Conservation (phyloP, 2,113 vertebrate species). For the Aleadryas rufinucha region DNA sequence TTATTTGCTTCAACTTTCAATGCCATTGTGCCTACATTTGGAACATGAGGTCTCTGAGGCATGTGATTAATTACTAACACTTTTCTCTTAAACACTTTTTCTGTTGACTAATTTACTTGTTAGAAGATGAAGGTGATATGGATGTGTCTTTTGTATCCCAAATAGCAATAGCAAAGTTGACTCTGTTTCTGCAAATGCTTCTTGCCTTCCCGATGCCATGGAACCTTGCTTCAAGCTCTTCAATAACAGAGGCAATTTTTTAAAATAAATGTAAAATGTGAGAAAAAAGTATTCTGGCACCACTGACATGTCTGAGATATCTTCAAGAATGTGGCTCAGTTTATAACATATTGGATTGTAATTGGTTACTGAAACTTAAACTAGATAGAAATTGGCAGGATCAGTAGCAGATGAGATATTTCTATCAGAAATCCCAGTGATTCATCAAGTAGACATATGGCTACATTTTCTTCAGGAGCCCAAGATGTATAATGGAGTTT, state of each 20-base stretch:
- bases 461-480: background rate
- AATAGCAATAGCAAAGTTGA: background rate
- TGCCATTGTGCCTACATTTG: background rate
- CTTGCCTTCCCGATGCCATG: background rate
- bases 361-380: background rate
- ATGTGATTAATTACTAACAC: background rate
- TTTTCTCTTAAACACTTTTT: background rate
- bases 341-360: background rate
- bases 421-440: background rate
- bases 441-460: background rate
- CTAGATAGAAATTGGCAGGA: background rate
- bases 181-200: background rate
- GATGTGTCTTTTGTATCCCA: background rate
- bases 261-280: background rate
- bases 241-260: background rate
- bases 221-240: background rate
- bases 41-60: background rate
- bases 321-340: background rate
- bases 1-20: background rate
- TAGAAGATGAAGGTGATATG: background rate
- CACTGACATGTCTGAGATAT: background rate
- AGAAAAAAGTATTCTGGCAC: background rate
- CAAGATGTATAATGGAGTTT: background rate
- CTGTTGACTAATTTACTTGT: background rate
- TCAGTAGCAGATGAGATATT: background rate